These are phyloP conservation scores for Hydrolagus colliei DNA, from an alignment of 2,797 vertebrate species.

Conservation along the genomic window DNA sequence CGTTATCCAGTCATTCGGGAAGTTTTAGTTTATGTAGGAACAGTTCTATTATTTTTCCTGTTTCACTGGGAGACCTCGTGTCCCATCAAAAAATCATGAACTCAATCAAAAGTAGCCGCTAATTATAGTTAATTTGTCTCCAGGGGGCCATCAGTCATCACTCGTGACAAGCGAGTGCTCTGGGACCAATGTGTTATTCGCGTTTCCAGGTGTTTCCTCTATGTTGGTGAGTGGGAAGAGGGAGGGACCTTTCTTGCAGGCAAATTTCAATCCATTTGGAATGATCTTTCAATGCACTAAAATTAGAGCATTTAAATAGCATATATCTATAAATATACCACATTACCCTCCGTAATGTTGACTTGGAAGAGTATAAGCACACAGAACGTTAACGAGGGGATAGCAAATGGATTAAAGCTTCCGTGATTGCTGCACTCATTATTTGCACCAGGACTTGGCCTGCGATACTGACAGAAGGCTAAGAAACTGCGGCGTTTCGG, in stretches of 20 bases:
- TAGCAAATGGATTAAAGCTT: too few relatives aligned
- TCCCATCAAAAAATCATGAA: too few relatives aligned
- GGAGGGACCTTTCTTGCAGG: constrained; percentile 19
- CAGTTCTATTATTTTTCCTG: too few relatives aligned
- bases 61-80: too few relatives aligned
- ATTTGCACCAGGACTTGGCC: background rate
- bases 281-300: too few relatives aligned
- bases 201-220: constrained; percentile 28
- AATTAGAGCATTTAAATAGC: too few relatives aligned
- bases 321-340: too few relatives aligned
- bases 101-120: background rate
- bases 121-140: constrained; percentile 24
- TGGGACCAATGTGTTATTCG: constrained; percentile 21
- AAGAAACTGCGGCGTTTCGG: background rate
- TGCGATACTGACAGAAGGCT: background rate
- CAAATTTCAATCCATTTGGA: background rate
- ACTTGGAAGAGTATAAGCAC: background rate
- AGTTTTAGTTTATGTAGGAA: too few relatives aligned
- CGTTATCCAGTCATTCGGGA: too few relatives aligned
- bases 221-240: background rate
- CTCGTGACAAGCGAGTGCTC: background rate
- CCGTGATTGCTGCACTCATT: too few relatives aligned
- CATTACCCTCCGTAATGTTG: too few relatives aligned
- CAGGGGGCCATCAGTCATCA: background rate
- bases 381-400: background rate